Conservation (phyloP, 2,113 vertebrate genomes). For the Zapus hudsonius region DNA sequence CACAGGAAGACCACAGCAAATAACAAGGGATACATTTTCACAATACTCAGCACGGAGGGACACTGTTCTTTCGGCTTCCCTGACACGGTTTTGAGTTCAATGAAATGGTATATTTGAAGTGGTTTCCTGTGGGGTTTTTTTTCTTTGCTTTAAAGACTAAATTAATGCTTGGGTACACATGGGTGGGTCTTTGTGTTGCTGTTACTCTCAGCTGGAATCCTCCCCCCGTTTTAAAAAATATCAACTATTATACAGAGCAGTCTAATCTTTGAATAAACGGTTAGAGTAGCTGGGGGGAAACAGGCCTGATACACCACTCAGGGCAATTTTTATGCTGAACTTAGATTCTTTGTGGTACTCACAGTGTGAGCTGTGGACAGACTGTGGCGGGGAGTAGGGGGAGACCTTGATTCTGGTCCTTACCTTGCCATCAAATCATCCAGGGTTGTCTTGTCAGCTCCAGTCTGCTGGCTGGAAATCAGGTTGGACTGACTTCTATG, state of each 20-base stretch:
- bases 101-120: constrained; percentile 40
- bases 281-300: constrained; percentile 1
- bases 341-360: background rate
- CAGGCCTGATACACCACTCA: background rate
- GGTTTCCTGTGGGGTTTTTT: constrained; percentile 39
- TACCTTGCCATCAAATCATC: background rate
- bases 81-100: constrained; percentile 39
- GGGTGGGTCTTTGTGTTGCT: background rate
- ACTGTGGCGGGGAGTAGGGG: background rate
- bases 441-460: background rate
- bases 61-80: background rate
- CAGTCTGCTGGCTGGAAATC: background rate
- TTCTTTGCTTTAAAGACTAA: background rate
- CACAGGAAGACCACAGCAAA: constrained; percentile 24
- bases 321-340: background rate
- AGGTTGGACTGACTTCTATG: background rate
- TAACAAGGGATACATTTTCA: constrained; percentile 43
- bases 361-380: background rate
- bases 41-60: background rate
- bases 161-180: background rate
- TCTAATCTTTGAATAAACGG: background rate
- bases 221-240: background rate
- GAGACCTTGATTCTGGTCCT: background rate
- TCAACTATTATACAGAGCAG: background rate
- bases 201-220: background rate